Evolutionary conservation across 2,888 invertebrate species (phyloP).

Genomic region (Tigriopus californicus): DNA sequence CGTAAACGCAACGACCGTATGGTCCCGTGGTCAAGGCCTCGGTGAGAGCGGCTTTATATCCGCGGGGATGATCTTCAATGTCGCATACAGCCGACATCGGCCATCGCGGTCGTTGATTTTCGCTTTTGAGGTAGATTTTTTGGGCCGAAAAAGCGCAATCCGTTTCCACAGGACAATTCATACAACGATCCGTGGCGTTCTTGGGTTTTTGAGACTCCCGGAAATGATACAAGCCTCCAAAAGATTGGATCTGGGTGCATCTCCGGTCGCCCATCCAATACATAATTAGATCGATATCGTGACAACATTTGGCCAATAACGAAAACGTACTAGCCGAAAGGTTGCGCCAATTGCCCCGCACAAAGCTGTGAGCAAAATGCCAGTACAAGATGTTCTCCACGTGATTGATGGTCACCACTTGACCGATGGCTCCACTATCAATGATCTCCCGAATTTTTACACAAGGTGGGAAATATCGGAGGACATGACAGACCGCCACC

Average conservation of each 20-base stretch:
- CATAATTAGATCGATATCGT: slow-evolving; percentile 30
- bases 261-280: slow-evolving; percentile 26
- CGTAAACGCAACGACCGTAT: slow-evolving; percentile 31
- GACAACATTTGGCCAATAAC: slow-evolving; percentile 30
- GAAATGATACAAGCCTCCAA: slow-evolving; percentile 21
- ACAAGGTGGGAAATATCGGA: slow-evolving; percentile 25
- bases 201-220: slow-evolving; percentile 26
- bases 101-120: slow-evolving; percentile 18
- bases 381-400: slow-evolving; percentile 30
- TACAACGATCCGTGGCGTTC: slow-evolving; percentile 26
- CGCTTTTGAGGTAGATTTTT: slow-evolving; percentile 27
- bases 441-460: slow-evolving; percentile 26
- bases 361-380: slow-evolving; percentile 29
- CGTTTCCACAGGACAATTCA: slow-evolving; percentile 27
- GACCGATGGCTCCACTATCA: slow-evolving; percentile 27
- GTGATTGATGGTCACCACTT: slow-evolving; percentile 30
- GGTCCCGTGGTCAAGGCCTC: slow-evolving; percentile 22
- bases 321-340: slow-evolving; percentile 26
- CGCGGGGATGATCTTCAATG: slow-evolving; percentile 21
- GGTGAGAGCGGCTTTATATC: slow-evolving; percentile 16
- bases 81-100: slow-evolving; percentile 21
- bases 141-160: slow-evolving; percentile 30
- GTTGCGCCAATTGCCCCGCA: slow-evolving; percentile 29
- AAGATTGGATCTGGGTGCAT: slow-evolving; percentile 20
- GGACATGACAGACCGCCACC: slow-evolving; percentile 30